Evolutionary conservation across 2,113 vertebrate species (phyloP), one percentile per base, ranked within the genome.

Genomic region (Albula glossodonta): DNA sequence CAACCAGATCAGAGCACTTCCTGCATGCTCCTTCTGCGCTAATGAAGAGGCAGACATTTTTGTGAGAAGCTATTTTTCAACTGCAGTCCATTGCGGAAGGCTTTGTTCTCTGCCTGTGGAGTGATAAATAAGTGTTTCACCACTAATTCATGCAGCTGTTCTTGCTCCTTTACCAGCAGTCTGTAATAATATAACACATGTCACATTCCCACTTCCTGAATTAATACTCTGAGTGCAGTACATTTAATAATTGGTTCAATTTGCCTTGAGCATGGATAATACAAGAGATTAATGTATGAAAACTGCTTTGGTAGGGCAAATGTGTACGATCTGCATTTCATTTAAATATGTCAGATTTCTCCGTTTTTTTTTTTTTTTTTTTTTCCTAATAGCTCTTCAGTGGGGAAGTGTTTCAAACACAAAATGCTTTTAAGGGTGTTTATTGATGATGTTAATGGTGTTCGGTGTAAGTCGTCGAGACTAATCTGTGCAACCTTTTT

Each of bases 181-280:
- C 51, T 50, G 8, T 63, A 81, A 63, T 83, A 63, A 83, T 83
- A 60, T 52, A 63, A n/a, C 57, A 41, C n/a, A 56, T 63, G 84
- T 80, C 78, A 60, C 56, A 85, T 50, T 80, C 49, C 57, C 53
- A 85, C 19, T 80, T 85, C 57, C 48, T 80, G 41, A 85, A 85
- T 85, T 80, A 85, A 85, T 70, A 82, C 50, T 51, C 41, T 13
- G 79, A 70, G 41, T 57, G 41, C 41, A 83, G n/a, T 63, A 83
- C 25, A 25, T 83, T 83, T 83, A 49, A 80, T 51, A 80, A 60
- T 83, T 60, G 57, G 57, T 25, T 83, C 56, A 63, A 63, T 60
- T 83, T 60, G 57, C 80, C 51, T 25, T 81, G 80, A 81, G 51
- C 80, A 81, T 15, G 50, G 80, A 81, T 81, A 81, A 81, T 52